Conservation (phyloP, 2,888 invertebrate genomes). For the Acheta domesticus region DNA sequence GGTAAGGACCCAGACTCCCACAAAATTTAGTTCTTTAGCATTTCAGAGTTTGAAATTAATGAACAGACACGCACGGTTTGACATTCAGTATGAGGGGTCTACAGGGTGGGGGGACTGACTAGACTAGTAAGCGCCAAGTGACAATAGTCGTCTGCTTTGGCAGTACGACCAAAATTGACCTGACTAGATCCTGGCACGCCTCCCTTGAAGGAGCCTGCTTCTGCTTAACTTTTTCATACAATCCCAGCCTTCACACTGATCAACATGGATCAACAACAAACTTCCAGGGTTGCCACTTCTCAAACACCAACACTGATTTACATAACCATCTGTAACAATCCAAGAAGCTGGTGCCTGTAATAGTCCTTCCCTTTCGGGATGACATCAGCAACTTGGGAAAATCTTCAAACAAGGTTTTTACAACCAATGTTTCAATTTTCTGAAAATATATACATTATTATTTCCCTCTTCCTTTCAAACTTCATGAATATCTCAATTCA, state of each 20-base stretch:
- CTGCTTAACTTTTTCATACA: constrained; percentile 25
- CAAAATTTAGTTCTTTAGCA: constrained; percentile 39
- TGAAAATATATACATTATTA: neutral
- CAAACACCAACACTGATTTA: constrained; percentile 23
- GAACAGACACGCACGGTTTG: constrained; percentile 38
- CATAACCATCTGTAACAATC: neutral
- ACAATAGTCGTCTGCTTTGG: neutral
- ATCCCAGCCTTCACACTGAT: neutral
- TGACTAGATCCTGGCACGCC: constrained; percentile 36
- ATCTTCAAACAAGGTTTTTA: neutral
- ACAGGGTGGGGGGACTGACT: constrained; percentile 43
- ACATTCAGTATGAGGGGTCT: constrained; percentile 45
- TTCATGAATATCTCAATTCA: neutral
- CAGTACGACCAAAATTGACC: constrained; percentile 21
- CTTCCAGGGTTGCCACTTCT: constrained; percentile 30
- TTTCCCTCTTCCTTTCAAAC: neutral
- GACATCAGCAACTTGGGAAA: neutral
- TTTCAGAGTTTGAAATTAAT: constrained; percentile 36
- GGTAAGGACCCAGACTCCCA: constrained; percentile 42
- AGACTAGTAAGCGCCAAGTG: constrained; percentile 45
- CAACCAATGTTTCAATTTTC: neutral
- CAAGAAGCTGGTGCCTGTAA: neutral
- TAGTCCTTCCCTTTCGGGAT: neutral
- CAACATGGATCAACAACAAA: constrained; percentile 20
- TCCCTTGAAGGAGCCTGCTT: constrained; percentile 31